Percentiles rank a stretch among this genome's conserved stretches.
These are phyloP conservation scores for Eumacrocentrus americanus DNA, from an alignment of 2,888 invertebrate species.

Conservation along the genomic window DNA sequence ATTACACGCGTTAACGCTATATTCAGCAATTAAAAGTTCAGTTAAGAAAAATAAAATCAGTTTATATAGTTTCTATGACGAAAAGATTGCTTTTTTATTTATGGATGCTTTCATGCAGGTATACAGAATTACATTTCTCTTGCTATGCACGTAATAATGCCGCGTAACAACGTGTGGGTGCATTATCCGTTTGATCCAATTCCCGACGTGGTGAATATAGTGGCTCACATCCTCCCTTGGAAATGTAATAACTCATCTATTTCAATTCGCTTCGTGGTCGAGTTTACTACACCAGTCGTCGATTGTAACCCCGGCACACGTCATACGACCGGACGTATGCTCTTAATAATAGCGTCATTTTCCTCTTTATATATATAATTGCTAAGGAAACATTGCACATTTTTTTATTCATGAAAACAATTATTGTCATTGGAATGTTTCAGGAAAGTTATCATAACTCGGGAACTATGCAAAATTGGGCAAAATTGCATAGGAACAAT, in stretches of 20 bases:
- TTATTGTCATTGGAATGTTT: neutral
- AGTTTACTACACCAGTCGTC: neutral
- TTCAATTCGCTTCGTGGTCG: conserved; percentile 36
- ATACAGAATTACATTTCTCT: neutral
- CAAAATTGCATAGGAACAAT: neutral
- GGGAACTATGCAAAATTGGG: neutral
- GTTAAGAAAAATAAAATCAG: neutral
- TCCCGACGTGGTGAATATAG: conserved; percentile 26
- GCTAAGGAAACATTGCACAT: neutral
- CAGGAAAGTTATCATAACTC: neutral
- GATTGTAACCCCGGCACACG: conserved; percentile 1
- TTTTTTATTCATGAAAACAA: neutral
- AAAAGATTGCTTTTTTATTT: neutral
- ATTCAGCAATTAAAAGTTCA: neutral
- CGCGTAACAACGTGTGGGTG: conserved; percentile 19
- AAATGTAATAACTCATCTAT: conserved; percentile 40
- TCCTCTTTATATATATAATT: neutral
- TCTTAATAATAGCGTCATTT: neutral
- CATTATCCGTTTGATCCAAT: conserved; percentile 31
- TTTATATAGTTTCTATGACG: neutral
- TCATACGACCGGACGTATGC: conserved; percentile 5
- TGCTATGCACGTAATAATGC: neutral
- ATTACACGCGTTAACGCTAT: conserved; percentile 1
- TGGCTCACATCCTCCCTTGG: conserved; percentile 29
- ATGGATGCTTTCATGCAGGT: neutral